Evolutionary conservation across 2,113 vertebrate genomes (phyloP), one percentile per base, ranked within the genome.

Genomic region (Ahaetulla prasina): DNA sequence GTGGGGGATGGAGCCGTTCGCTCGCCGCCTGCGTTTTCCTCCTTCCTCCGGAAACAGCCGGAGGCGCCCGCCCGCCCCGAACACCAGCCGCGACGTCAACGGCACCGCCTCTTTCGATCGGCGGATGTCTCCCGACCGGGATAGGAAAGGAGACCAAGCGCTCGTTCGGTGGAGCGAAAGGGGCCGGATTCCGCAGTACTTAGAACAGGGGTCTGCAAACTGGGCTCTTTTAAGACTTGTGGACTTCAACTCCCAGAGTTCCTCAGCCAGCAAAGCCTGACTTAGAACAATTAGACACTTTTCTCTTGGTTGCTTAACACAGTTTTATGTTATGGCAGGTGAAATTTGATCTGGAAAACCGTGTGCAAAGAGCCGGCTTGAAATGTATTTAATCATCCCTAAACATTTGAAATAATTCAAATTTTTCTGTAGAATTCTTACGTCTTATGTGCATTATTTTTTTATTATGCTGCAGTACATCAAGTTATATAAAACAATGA

Each of bases 21-120:
- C 91, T 92, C 91, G 68, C 87, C 57, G 93, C 90, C 87, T 50
- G 93, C 93, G 89, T 54, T 94, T 39, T 80, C 89, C 95, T 96
- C 92, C 95, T 96, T 96, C 95, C 95, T 95, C 93, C 96, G 95
- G 96, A 96, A 96, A 93, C 96, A 91, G 93, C 94, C 93, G 74
- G 91, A 93, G 96, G 96, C 96, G 95, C 94, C 92, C 95, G 93
- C 92, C 27, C 68, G 92, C 88, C 90, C 55, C 68, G 52, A 12
- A 90, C 90, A 57, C 91, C 87, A 80, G 55, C 90, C 52, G 90
- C 52, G 50, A 55, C 91, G 87, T 92, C 88, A 60, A 80, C 92
- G 53, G 88, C 74, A 11, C 16, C 84, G 87, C 88, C 88, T 74
- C 74, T 88, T 39, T 63, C 63, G 63, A 68, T 23, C 43, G 30